Evolutionary conservation across 1,140 invertebrate species (phyloP), one percentile per base, ranked within the genome.

Genomic region (Rhizoglyphus robini): DNA sequence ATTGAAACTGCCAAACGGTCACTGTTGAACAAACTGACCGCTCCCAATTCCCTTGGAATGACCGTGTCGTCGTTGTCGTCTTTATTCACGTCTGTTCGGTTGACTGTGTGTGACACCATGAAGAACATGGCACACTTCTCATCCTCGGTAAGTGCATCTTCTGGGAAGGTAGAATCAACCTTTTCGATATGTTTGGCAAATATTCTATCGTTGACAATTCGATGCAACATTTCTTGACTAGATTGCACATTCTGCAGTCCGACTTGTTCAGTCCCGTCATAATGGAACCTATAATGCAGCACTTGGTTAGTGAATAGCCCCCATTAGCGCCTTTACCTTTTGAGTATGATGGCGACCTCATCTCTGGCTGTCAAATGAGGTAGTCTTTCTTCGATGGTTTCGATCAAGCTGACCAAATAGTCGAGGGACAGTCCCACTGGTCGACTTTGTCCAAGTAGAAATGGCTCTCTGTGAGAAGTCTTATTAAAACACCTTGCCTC

Each of bases 61-160:
- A 18, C n/a, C 15, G 4, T 23, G 18, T 11, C 23, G 41, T 29
- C 15, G n/a, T 29, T 60, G 3, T 32, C 3, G 23, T 59, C 25
- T 59, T 5, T 8, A 32, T 54, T 8, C 8, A 54, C 36, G 51
- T 27, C 15, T 13, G 63, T 64, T 64, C 25, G 18, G 23, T 64
- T 64, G 4, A 64, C 63, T 15, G 63, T 64, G 36, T 66, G 65
- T 25, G 32, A 46, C 11, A 66, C 18, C 65, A 63, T 65, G 20
- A 65, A 66, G 54, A 41, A 66, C 38, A 66, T 65, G 5, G 65
- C 57, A 48, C 65, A 66, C 30, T 66, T 66, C 65, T 66, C 65
- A 48, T 66, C 63, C 46, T 66, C 57, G 13, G 32, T 66, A 1
- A 66, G 31, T 8, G 29, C 23, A 20, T 62, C 25, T 49, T 66